These are phyloP conservation scores for Caloenas nicobarica DNA, from an alignment of 2,113 vertebrate genomes.

Conservation along the genomic window DNA sequence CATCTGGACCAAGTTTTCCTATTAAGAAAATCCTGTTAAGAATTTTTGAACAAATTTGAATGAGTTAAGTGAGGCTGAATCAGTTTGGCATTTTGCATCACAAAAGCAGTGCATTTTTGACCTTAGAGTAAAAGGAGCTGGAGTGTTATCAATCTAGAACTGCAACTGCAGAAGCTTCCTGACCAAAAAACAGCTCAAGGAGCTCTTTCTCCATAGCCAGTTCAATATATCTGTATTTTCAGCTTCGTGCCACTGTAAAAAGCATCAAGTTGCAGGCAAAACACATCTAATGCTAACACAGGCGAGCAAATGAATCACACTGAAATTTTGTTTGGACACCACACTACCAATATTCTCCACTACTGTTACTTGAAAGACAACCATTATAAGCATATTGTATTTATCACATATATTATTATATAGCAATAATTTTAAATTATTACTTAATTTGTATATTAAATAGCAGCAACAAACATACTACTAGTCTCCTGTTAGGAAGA, in stretches of 20 bases:
- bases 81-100: background rate
- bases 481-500: background rate
- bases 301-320: rapidly evolving
- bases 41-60: background rate
- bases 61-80: background rate
- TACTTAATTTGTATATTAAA: background rate
- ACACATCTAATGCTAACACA: background rate
- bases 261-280: background rate
- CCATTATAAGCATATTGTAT: background rate
- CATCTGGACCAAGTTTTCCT: background rate
- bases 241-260: background rate
- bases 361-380: background rate
- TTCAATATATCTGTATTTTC: background rate
- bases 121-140: background rate
- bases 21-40: background rate
- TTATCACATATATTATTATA: background rate
- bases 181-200: background rate
- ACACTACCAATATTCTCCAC: background rate
- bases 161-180: background rate
- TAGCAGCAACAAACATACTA: background rate
- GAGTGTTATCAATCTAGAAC: background rate
- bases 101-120: background rate
- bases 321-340: background rate
- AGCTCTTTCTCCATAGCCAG: background rate
- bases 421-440: background rate